Evolutionary conservation across 2,113 vertebrate genomes (phyloP), one percentile per base, ranked within the genome.

Genomic region (Sterrhoptilus dennistouni): DNA sequence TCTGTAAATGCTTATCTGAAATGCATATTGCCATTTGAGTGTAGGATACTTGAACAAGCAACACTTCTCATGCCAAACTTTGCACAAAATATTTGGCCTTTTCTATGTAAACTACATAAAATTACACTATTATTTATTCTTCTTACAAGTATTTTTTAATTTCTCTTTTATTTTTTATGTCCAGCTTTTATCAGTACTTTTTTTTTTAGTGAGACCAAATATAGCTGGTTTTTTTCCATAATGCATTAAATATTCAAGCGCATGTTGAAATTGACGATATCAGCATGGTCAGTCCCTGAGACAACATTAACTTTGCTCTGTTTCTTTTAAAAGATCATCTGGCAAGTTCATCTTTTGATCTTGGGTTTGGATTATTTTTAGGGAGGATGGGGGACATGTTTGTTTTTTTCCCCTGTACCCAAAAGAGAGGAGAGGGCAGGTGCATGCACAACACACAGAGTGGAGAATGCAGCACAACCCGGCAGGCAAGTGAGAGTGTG

Each of bases 401-500:
- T 76, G 6, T 13, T 36, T 29, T 29, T 47, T 38, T 2, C 10
- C 12, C 31, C n/a, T 6, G 5, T 1, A 11, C 12, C 8, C 47
- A 23, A n/a, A 68, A 65, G 9, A 61, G 5, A 45, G 19, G 18
- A 35, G 22, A 13, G 5, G 31, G 29, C 63, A 74, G 15, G 27
- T 64, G 24, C 29, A 21, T 14, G 8, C 77, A 21, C 29, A 52
- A 4, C 17, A n/a, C 22, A 47, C 7, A 8, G 1, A 64, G 33
- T 2, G 9, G 33, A 71, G 28, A 42, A 49, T 2, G 14, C 57
- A 70, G 33, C 75, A 38, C 13, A 64, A 2, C 23, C 42, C 0
- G 0, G 56, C 38, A 59, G 15, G 44, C 33, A 60, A 61, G 56
- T 0, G 0, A 16, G 61, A 71, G 21, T 1, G 2, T 36, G 35